Percentiles rank a stretch among this genome's conserved stretches.
These are phyloP conservation scores for Desmodus rotundus DNA, from an alignment of 2,113 vertebrate genomes.

Conservation along the genomic window DNA sequence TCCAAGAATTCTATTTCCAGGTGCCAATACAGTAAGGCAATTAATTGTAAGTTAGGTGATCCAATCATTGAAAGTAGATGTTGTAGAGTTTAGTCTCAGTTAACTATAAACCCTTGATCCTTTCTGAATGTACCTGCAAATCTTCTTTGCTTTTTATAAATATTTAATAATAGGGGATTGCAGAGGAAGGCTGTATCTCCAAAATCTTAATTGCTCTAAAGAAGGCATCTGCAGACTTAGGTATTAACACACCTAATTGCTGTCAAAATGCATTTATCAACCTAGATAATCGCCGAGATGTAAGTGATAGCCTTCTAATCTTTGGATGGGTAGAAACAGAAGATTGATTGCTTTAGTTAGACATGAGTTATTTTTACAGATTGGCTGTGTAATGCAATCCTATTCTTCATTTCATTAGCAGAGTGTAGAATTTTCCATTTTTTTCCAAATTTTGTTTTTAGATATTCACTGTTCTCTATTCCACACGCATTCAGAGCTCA, in stretches of 20 bases:
- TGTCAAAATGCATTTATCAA: not conserved
- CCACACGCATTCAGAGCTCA: not conserved
- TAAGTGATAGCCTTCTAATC: not conserved
- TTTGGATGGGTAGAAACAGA: not conserved
- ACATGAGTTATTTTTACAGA: not conserved
- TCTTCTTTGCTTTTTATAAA: constrained; percentile 51
- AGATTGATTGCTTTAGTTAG: not conserved
- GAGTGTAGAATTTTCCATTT: not conserved
- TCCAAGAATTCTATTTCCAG: not conserved
- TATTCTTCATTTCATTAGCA: not conserved
- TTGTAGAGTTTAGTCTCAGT: not conserved
- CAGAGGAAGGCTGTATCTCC: not conserved
- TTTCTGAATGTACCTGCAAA: constrained; percentile 38
- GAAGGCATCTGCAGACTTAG: not conserved
- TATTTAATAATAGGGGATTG: constrained; percentile 40
- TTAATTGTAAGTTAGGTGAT: constrained; percentile 32
- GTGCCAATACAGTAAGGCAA: not conserved
- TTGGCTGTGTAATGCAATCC: not conserved
- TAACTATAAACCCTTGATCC: constrained; percentile 43
- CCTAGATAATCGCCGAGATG: not conserved
- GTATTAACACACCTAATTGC: not conserved
- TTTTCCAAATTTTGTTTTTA: not conserved
- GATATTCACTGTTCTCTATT: not conserved
- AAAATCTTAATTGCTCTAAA: not conserved
- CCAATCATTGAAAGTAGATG: not conserved